Evolutionary conservation across 2,888 invertebrate species (phyloP), one percentile per base, ranked within the genome.

Genomic region (Gnatocerus cornutus): DNA sequence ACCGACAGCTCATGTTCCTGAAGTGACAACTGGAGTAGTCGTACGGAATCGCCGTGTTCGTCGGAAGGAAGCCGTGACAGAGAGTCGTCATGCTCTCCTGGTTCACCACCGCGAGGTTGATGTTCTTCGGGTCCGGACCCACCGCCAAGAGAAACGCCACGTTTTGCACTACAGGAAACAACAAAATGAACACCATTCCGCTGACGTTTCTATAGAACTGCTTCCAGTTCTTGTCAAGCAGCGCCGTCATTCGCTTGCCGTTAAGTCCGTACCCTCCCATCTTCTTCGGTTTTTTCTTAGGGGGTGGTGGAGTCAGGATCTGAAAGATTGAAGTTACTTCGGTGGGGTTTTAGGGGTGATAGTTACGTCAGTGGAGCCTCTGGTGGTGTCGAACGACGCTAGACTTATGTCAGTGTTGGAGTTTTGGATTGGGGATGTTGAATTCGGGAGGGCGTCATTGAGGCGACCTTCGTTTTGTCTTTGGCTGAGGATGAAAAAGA

Each of bases 91-190:
- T 78, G 12, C 79, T 88, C 84, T 97, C 97, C 0, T 93, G 88
- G 79, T 96, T 96, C 14, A 95, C 91, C 0, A 97, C 88, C 0
- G 92, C 96, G 37, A 97, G 77, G 53, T 88, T 87, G 0, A 97
- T 86, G 65, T 90, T 89, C 56, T 87, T 87, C 0, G 94, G 93
- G 77, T 95, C 92, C 53, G 90, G 89, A 0, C 95, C 95, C 58
- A 95, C 90, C 27, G 95, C 92, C 64, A 91, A 83, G 85, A 95
- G 93, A 84, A 97, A 96, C 37, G 93, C 88, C 41, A 90, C 86
- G 70, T 93, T 88, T 88, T 96, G 92, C 16, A 96, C 86, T 10
- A 96, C 86, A 9, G 97, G 97, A 79, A 97, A 92, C 64, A 94
- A 77, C 68, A 96, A 85, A 72, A 95, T 91, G 84, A 97, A 97